These are phyloP conservation scores for Tetrapedia diversipes DNA, from an alignment of 2,888 invertebrate species.

Conservation along the genomic window DNA sequence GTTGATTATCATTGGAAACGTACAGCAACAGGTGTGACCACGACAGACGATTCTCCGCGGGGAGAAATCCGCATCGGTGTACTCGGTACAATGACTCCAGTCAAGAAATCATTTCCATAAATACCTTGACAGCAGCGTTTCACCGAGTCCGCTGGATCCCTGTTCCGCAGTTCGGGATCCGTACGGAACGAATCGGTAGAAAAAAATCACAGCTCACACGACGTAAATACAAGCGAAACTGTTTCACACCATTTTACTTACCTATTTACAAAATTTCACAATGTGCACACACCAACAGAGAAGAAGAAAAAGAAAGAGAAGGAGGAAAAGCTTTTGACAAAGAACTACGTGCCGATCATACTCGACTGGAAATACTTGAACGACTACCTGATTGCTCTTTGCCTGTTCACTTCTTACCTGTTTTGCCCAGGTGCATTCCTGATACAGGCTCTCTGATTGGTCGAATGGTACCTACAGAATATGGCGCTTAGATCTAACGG, in stretches of 20 bases:
- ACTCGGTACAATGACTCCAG: slow-evolving; percentile 58
- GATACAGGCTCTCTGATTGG: slow-evolving; percentile 67
- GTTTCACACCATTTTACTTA: slow-evolving; percentile 65
- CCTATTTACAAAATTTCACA: slow-evolving; percentile 76
- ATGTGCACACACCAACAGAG: slow-evolving; percentile 51
- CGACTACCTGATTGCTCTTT: slow-evolving; percentile 71
- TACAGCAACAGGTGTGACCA: slow-evolving; percentile 67
- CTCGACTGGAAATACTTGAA: slow-evolving; percentile 80
- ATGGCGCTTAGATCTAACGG: slow-evolving; percentile 64
- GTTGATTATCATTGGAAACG: slow-evolving; percentile 48
- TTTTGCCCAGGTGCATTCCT: slow-evolving; percentile 66
- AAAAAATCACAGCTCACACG: slow-evolving; percentile 35
- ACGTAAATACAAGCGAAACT: slow-evolving; percentile 27
- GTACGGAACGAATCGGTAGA: slow-evolving; percentile 43
- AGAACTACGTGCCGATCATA: slow-evolving; percentile 78
- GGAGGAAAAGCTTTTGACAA: slow-evolving; percentile 47
- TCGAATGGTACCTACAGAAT: slow-evolving; percentile 34
- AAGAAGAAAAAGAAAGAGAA: slow-evolving; percentile 24
- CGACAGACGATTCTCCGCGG: slow-evolving; percentile 31
- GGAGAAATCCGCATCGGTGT: slow-evolving; percentile 55
- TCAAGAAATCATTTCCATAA: slow-evolving; percentile 70
- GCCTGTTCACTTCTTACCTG: slow-evolving; percentile 64
- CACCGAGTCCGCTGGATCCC: slow-evolving; percentile 50
- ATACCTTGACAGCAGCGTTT: slow-evolving; percentile 70
- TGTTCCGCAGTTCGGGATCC: slow-evolving; percentile 32